Evolutionary conservation across 2,113 vertebrate genomes (phyloP).

Genomic region (Rostratula benghalensis): DNA sequence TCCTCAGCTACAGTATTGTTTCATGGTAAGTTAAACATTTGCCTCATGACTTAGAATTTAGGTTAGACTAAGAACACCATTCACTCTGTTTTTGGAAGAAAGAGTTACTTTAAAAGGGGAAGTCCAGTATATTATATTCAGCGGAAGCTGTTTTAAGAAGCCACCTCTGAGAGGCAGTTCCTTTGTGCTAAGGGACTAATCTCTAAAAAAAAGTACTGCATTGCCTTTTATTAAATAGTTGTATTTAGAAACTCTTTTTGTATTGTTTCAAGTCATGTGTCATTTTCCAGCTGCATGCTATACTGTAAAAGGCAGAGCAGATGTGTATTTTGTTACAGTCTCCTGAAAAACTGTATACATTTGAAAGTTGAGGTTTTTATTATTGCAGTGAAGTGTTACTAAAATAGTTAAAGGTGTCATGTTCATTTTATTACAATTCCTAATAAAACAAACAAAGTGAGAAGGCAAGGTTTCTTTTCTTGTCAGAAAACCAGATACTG

Average conservation of each 20-base stretch:
- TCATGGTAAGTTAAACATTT: neutral
- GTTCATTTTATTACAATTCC: neutral
- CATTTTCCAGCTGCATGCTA: neutral
- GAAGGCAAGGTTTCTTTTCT: neutral
- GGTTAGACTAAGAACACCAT: neutral
- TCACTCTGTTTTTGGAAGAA: neutral
- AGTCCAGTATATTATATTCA: constrained; percentile 15
- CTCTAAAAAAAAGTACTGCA: neutral
- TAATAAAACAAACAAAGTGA: neutral
- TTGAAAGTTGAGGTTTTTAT: neutral
- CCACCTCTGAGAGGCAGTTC: constrained; percentile 29
- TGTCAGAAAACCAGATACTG: neutral
- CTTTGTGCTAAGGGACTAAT: neutral
- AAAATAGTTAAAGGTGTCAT: neutral
- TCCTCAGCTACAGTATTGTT: neutral
- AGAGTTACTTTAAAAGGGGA: constrained; percentile 27
- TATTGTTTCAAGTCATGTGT: neutral
- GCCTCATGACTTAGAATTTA: neutral
- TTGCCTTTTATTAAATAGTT: neutral
- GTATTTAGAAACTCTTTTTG: neutral
- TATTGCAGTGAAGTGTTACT: neutral
- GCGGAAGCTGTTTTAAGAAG: constrained; percentile 41
- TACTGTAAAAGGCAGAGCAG: neutral
- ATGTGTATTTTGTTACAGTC: neutral
- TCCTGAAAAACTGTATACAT: neutral